These are phyloP conservation scores for Antheraea pernyi DNA, from an alignment of 1,140 invertebrate species.

Conservation along the genomic window DNA sequence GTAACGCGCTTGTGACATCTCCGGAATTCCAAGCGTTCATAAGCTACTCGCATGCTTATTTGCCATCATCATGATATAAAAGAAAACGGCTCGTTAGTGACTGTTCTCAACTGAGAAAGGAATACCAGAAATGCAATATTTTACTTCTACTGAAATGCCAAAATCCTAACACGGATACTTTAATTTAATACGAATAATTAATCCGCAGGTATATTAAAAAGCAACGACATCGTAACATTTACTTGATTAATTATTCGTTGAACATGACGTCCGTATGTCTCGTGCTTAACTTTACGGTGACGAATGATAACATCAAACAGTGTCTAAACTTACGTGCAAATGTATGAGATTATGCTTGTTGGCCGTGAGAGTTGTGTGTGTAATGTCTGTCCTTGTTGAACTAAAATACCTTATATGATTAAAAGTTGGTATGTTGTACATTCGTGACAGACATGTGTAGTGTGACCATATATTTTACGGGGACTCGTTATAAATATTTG, in stretches of 20 bases:
- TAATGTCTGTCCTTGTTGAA: background rate
- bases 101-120: too few species aligned
- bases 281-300: background rate
- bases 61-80: too few species aligned
- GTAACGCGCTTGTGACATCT: too few species aligned
- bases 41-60: too few species aligned
- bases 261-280: background rate
- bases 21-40: too few species aligned
- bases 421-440: background rate
- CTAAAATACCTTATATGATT: background rate
- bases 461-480: background rate
- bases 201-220: too few species aligned
- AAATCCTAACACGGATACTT: too few species aligned
- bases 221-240: background rate
- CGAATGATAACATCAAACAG: slow-evolving; percentile 9
- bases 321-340: slow-evolving; percentile 8
- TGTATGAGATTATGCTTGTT: slow-evolving; percentile 1
- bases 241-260: background rate
- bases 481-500: too few species aligned
- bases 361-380: slow-evolving; percentile 4
- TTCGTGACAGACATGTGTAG: background rate
- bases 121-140: too few species aligned
- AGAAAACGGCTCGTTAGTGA: too few species aligned
- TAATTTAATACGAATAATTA: too few species aligned
- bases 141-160: too few species aligned